phyloP scores from a whole-genome alignment of 2,797 vertebrate genomes.

The Onychomys arenicola region DNA sequence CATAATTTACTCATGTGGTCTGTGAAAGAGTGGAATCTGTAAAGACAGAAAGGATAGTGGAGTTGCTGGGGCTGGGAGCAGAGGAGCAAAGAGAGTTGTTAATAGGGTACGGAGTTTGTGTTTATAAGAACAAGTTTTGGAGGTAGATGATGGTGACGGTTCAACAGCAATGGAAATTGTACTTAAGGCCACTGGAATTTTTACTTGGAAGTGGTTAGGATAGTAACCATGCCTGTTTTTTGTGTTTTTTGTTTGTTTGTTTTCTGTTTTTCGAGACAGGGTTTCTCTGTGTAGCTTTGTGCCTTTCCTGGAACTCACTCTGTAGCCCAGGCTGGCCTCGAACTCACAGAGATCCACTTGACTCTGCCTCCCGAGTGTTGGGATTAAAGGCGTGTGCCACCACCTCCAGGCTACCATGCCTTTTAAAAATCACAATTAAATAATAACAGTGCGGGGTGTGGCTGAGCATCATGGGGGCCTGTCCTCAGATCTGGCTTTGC shows the following conservation, averaged over 20 bases:
- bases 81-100: not conserved
- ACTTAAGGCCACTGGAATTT: not conserved
- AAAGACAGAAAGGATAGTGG: not conserved
- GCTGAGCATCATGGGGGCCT: not conserved
- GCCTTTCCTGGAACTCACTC: no score
- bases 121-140: no score
- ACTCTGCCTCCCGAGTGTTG: no score
- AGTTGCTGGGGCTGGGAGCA: not conserved
- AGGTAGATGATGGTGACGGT: fast-evolving
- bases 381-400: no score
- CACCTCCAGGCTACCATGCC: no score
- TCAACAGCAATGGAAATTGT: fast-evolving
- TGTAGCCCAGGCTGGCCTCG: no score
- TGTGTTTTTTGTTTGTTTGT: no score
- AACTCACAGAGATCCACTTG: no score
- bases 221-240: not conserved
- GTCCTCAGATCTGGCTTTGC: not conserved
- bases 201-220: not conserved
- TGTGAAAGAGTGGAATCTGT: no score
- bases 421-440: not conserved
- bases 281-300: no score
- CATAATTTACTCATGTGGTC: fast-evolving
- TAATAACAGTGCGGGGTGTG: not conserved
- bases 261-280: no score
- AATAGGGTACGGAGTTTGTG: no score